Evolutionary conservation across 2,888 invertebrate species (phyloP), one percentile per base, ranked within the genome.

Genomic region (Drosophila anceps): DNA sequence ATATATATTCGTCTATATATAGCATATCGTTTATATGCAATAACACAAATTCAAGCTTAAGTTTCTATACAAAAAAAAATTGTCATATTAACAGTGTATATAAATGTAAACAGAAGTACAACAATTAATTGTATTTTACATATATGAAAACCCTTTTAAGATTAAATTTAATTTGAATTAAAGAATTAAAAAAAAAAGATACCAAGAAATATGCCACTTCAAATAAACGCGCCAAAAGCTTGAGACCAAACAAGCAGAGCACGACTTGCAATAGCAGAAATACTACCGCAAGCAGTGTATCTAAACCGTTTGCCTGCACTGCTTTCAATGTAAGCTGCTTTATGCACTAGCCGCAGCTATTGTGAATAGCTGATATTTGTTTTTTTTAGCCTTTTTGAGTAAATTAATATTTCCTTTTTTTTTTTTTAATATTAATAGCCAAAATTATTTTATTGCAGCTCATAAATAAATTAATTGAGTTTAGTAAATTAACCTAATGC

Each of bases 271-370:
- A 0, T 10, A 1, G 5, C 10, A 29, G 9, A 12, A 5, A 6
- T 20, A 1, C 18, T 12, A 0, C 4, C 1, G 7, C 24, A 35
- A 46, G 18, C 59, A 59, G 27, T 57, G 20, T 6, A 9, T 0
- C 1, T 6, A 4, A 1, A 15, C 15, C 15, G 20, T 20, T 41
- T 31, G 50, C 10, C 0, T 44, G 0, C 0, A 62, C 61, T 54
- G 61, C 61, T 53, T 61, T 13, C 2, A 29, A n/a, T n/a, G n/a
- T n/a, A n/a, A n/a, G n/a, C 48, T 60, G 59, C 59, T 60, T 59
- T 10, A 4, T 27, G 10, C 13, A 5, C 2, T 4, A 18, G 12
- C n/a, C 13, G 2, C 35, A 6, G 24, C 46, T 13, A 27, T 59
- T 59, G 46, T 48, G 46, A 59, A 59, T 9, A 18, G n/a, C 27